A percentile compares a stretch with the other conserved stretches of the same genome.
phyloP scores from a whole-genome alignment of 92 coral and sea anemone genomes.

The Anthopleura xanthogrammica region DNA sequence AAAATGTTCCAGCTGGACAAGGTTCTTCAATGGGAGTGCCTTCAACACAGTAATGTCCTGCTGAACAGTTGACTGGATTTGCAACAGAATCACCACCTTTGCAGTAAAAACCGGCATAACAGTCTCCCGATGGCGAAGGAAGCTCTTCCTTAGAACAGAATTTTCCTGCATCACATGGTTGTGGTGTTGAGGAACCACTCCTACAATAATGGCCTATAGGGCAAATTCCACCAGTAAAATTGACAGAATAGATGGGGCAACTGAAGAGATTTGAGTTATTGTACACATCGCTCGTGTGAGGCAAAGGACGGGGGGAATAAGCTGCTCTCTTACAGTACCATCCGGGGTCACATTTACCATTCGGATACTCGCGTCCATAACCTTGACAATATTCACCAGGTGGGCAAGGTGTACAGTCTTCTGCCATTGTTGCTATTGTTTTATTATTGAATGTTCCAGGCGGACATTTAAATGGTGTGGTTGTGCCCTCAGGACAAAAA shows the following conservation, averaged over 20 bases:
- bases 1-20: conserved; percentile 89
- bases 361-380: conserved; percentile 72
- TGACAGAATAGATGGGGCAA: conserved; percentile 93
- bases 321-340: conserved; percentile 92
- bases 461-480: conserved; percentile 97
- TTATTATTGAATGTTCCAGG: conserved; percentile 93
- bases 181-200: conserved; percentile 74
- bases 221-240: conserved; percentile 93
- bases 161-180: conserved; percentile 75
- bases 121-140: conserved; percentile 73
- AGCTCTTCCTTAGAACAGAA: conserved; percentile 80
- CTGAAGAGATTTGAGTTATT: conserved; percentile 87
- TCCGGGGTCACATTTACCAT: conserved; percentile 89
- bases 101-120: conserved; percentile 91
- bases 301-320: conserved; percentile 74
- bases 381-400: conserved; percentile 94
- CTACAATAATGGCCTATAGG: conserved; percentile 86
- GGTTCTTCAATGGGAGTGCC: conserved; percentile 82
- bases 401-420: conserved; percentile 85
- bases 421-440: conserved; percentile 72
- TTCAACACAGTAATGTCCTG: conserved; percentile 87
- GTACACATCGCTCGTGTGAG: conserved; percentile 40
- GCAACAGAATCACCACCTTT: conserved; percentile 65
- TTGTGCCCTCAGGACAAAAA: conserved; percentile 78
- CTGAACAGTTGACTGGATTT: conserved; percentile 71